Conservation (phyloP, 2,797 vertebrate species). For the Cynopterus sphinx region DNA sequence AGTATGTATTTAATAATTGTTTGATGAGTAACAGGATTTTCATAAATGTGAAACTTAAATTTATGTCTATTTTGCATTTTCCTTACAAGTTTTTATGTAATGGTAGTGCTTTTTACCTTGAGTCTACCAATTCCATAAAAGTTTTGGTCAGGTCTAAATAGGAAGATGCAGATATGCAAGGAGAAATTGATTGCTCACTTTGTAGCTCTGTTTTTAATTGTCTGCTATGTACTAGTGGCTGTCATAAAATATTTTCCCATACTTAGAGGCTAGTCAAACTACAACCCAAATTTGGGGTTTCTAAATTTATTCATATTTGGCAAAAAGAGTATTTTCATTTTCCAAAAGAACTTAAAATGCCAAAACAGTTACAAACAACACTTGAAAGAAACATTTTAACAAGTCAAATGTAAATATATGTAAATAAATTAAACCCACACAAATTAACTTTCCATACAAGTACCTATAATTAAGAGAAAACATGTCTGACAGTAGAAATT, state of each 20-base stretch:
- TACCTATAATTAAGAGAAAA: slow-evolving; percentile 68
- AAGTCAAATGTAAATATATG: slow-evolving; percentile 79
- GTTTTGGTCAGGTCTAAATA: neutral
- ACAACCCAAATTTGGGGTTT: slow-evolving; percentile 57
- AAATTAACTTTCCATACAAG: slow-evolving; percentile 74
- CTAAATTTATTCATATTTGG: slow-evolving; percentile 73
- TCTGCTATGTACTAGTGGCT: neutral
- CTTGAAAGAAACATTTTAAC: slow-evolving; percentile 75
- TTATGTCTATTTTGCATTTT: neutral
- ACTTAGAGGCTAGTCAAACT: slow-evolving; percentile 59
- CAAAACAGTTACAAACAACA: slow-evolving; percentile 73
- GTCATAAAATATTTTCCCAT: slow-evolving; percentile 51
- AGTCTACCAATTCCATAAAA: neutral
- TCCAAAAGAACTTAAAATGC: slow-evolving; percentile 67
- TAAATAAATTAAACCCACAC: slow-evolving; percentile 79
- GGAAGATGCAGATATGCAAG: neutral
- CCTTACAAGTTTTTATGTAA: neutral
- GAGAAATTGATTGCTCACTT: neutral
- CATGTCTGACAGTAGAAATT: slow-evolving; percentile 63
- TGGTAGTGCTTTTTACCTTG: neutral
- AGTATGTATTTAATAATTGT: slow-evolving; percentile 1
- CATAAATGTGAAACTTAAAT: neutral
- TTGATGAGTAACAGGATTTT: slow-evolving; percentile 8
- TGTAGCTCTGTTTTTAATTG: slow-evolving; percentile 30
- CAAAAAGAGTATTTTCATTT: slow-evolving; percentile 74